Evolutionary conservation across 2,113 vertebrate genomes (phyloP), one percentile per base, ranked within the genome.

Genomic region (Origma solitaria): DNA sequence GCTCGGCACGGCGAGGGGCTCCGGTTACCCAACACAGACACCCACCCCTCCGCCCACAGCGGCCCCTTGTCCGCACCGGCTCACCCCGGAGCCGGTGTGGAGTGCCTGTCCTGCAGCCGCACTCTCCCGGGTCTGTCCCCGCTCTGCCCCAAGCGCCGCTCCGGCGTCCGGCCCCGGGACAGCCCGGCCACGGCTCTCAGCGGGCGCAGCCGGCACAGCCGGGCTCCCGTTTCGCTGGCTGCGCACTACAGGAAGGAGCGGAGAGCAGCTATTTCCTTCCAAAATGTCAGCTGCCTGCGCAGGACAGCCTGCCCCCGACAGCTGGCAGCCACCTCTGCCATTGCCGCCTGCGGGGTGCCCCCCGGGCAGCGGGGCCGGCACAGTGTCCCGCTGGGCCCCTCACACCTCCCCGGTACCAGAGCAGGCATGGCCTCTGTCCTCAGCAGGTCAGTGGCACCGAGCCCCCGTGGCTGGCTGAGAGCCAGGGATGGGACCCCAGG

Each of bases 231-330:
- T 92, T 53, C 56, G 9, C 86, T 76, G 93, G 71, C 91, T 96
- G 77, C 22, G 90, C 19, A 64, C 86, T 93, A 98, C 97, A 98
- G 98, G 98, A 98, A 98, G 96, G 91, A 96, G 97, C 88, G 4
- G 81, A 91, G 86, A 91, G 70, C 78, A 91, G 84, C 94, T 91
- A 93, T 96, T 96, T 96, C 96, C 96, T 96, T 95, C 95, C 96
- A 96, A 95, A 96, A 96, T 94, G 96, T 96, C 95, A 96, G 95
- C 95, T 94, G 96, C 93, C 82, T 86, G 84, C 70, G 78, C 94
- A 86, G 95, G 88, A 79, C 82, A 54, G 90, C 53, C 90, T 90
- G 61, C 86, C 88, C 93, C 68, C 13, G 47, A 31, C 47, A 51
- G 81, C 84, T 60, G 94, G 93, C 97, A 95, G 97, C 96, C 97